phyloP scores from a whole-genome alignment of 2,888 invertebrate genomes.

The Choreutis nemorana region DNA sequence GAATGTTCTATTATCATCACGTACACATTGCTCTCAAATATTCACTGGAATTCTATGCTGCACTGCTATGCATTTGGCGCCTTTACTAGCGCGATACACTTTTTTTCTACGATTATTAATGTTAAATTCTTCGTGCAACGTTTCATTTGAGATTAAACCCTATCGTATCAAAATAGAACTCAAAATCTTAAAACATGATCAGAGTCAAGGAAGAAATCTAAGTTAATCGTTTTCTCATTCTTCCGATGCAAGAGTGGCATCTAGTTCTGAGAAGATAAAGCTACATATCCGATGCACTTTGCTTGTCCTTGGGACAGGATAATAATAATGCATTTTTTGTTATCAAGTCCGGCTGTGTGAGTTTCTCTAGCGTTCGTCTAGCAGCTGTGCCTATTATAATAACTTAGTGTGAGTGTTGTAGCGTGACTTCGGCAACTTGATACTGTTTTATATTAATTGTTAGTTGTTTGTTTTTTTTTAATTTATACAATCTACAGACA shows the following conservation, averaged over 20 bases:
- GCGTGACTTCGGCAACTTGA: conserved; percentile 25
- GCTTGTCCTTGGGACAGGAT: conserved; percentile 41
- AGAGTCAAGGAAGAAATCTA: conserved; percentile 40
- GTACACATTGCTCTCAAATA: conserved; percentile 25
- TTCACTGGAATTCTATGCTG: conserved; percentile 34
- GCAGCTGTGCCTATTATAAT: conserved; percentile 62
- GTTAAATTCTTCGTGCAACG: conserved; percentile 34
- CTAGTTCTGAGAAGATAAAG: conserved; percentile 15
- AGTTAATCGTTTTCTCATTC: conserved; percentile 39
- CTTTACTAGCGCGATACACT: conserved; percentile 49
- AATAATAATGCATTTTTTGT: conserved; percentile 63
- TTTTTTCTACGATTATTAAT: conserved; percentile 52
- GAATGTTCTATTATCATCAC: conserved; percentile 16
- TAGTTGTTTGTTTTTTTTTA: too few relatives aligned
- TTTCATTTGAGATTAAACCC: conserved; percentile 18
- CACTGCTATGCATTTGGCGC: conserved; percentile 58
- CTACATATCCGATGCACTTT: conserved; percentile 16
- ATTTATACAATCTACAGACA: too few relatives aligned
- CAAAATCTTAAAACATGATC: conserved; percentile 15
- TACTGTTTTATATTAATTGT: conserved; percentile 19
- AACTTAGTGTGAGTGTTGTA: conserved; percentile 39
- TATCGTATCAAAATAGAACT: conserved; percentile 14
- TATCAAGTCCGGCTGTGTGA: conserved; percentile 39
- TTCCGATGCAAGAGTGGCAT: conserved; percentile 11
- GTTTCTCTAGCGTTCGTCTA: conserved; percentile 39